phyloP scores from a whole-genome alignment of 2,888 invertebrate species.

The Tetragonula carbonaria region DNA sequence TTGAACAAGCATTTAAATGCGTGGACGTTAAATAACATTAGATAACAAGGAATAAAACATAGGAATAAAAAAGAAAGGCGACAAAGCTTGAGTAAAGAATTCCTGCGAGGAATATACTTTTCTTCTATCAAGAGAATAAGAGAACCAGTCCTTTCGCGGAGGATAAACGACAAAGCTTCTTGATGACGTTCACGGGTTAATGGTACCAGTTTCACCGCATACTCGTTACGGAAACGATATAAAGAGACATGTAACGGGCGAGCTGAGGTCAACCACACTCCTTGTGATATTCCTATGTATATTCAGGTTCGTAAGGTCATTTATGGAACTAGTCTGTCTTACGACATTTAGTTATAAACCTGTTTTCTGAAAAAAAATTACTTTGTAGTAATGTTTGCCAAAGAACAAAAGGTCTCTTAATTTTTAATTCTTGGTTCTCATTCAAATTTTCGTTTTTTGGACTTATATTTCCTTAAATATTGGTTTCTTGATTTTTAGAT shows the following conservation, averaged over 20 bases:
- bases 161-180: conserved; percentile 48
- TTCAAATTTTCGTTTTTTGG: not conserved
- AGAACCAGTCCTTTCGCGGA: conserved; percentile 32
- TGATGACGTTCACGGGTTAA: conserved; percentile 71
- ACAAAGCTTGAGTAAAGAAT: conserved; percentile 20
- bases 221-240: conserved; percentile 75
- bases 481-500: not conserved
- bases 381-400: not conserved
- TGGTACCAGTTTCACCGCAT: conserved; percentile 77
- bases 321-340: conserved; percentile 72
- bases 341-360: conserved; percentile 67
- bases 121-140: conserved; percentile 20
- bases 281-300: conserved; percentile 56
- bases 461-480: not conserved
- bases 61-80: conserved; percentile 17
- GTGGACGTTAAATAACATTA: conserved; percentile 13
- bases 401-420: not conserved
- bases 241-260: conserved; percentile 70
- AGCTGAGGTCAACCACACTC: conserved; percentile 68
- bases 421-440: not conserved
- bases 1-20: not conserved
- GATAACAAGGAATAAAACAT: conserved; percentile 31
- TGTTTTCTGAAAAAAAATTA: conserved; percentile 55
- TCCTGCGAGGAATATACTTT: not conserved
- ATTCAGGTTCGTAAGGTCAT: conserved; percentile 75